Conservation (phyloP, 1,140 invertebrate genomes). For the Zophobas morio region DNA sequence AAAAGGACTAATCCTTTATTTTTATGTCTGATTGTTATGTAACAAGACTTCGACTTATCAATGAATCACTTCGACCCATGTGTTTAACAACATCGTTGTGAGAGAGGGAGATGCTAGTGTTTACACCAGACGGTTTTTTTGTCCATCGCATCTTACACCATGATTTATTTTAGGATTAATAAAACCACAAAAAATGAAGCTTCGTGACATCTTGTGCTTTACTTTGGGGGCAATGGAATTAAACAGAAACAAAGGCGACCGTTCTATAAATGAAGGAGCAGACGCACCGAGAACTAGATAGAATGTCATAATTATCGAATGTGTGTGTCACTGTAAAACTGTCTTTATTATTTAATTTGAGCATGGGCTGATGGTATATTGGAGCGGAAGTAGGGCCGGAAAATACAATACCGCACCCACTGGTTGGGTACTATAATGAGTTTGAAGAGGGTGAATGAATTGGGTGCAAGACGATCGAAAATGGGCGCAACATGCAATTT, state of each 20-base stretch:
- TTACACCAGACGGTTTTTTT: conserved; percentile 36
- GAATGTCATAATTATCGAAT: neutral
- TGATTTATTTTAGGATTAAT: conserved; percentile 37
- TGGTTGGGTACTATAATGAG: conserved; percentile 20
- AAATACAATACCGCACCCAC: conserved; percentile 33
- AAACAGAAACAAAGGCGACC: conserved; percentile 19
- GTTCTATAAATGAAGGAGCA: conserved; percentile 27
- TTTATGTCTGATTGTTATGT: conserved; percentile 31
- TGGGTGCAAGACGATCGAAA: conserved; percentile 20
- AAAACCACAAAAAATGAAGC: conserved; percentile 25
- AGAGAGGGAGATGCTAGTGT: conserved; percentile 18
- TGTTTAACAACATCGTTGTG: conserved; percentile 32
- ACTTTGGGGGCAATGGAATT: conserved; percentile 14
- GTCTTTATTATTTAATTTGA: conserved; percentile 29
- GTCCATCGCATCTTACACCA: neutral
- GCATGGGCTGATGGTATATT: neutral
- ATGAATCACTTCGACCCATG: conserved; percentile 16
- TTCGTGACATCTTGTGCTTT: conserved; percentile 19
- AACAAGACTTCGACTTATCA: conserved; percentile 26
- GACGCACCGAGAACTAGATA: neutral
- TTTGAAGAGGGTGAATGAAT: conserved; percentile 21
- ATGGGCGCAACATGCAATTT: conserved; percentile 38
- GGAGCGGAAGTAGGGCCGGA: conserved; percentile 28
- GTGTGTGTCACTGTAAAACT: neutral
- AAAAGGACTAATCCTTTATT: conserved; percentile 31